phyloP scores from a whole-genome alignment of 2,113 vertebrate genomes.

The Rhadina sibilatrix region DNA sequence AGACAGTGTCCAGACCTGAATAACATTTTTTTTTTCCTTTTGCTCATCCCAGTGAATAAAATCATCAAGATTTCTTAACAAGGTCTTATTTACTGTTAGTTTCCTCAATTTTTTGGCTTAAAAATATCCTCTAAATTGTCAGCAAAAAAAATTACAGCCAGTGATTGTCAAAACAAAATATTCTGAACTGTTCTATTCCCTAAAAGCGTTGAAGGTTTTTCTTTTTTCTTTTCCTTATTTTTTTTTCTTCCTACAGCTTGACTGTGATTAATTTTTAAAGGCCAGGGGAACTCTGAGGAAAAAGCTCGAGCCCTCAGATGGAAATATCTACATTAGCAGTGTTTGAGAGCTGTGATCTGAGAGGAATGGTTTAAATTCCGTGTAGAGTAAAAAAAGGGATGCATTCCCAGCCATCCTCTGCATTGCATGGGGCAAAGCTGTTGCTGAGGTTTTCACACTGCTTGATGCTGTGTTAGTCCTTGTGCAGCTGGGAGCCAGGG shows the following conservation, averaged over 20 bases:
- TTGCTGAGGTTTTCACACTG: background rate
- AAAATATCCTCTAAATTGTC: background rate
- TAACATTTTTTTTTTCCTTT: background rate
- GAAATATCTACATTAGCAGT: background rate
- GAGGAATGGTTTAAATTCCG: background rate
- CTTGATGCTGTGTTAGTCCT: background rate
- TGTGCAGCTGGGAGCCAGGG: background rate
- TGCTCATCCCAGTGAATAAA: background rate
- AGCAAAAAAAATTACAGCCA: background rate
- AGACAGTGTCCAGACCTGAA: background rate
- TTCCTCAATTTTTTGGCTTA: background rate
- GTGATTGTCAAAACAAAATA: background rate
- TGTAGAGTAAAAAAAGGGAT: background rate
- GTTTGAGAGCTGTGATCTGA: background rate
- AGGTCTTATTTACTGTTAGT: background rate
- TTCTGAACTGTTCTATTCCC: background rate
- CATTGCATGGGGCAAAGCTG: background rate
- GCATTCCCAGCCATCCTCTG: background rate
- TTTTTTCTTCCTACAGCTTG: background rate
- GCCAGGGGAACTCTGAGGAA: background rate
- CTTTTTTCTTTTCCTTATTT: background rate
- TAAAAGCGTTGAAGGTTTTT: background rate
- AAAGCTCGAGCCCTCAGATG: background rate
- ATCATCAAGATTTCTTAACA: background rate
- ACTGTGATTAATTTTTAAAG: conserved; percentile 35